phyloP scores from a whole-genome alignment of 2,888 invertebrate species.

The Pyralis farinalis region DNA sequence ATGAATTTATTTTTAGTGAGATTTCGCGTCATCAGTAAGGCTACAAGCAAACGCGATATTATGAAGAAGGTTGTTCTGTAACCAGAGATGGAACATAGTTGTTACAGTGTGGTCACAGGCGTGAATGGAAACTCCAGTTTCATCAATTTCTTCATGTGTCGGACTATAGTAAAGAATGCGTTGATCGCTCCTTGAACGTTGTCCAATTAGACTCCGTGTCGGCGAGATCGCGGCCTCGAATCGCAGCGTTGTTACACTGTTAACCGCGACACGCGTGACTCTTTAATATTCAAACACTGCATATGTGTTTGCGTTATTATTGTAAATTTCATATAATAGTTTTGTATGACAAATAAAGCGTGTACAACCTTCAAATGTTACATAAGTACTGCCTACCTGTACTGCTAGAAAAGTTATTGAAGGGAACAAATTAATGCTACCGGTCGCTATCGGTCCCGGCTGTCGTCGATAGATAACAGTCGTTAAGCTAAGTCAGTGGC shows the following conservation, averaged over 20 bases:
- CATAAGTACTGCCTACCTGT: too few relatives aligned
- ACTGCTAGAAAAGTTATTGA: too few relatives aligned
- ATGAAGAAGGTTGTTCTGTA: constrained; percentile 28
- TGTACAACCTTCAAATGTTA: too few relatives aligned
- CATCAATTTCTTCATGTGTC: neutral
- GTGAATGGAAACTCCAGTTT: neutral
- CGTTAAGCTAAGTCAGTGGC: too few relatives aligned
- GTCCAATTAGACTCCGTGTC: constrained; percentile 33
- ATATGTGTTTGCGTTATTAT: constrained; percentile 15
- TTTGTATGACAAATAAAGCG: too few relatives aligned
- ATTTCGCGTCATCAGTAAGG: constrained; percentile 73
- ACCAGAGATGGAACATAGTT: constrained; percentile 19
- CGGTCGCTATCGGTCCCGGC: too few relatives aligned
- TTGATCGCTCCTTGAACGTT: constrained; percentile 29
- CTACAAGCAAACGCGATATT: constrained; percentile 28
- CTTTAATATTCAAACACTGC: constrained; percentile 32
- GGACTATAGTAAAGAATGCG: neutral
- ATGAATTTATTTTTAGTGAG: constrained; percentile 75
- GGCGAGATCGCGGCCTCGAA: constrained; percentile 15
- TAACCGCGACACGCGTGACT: constrained; percentile 34
- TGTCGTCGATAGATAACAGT: too few relatives aligned
- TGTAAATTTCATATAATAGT: too few relatives aligned
- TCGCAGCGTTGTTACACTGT: too few relatives aligned
- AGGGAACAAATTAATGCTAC: too few relatives aligned
- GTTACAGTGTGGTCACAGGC: constrained; percentile 22